Base-by-base conservation (phyloP, 2,888 invertebrate species). In the Macrosiphum euphorbiae region DNA sequence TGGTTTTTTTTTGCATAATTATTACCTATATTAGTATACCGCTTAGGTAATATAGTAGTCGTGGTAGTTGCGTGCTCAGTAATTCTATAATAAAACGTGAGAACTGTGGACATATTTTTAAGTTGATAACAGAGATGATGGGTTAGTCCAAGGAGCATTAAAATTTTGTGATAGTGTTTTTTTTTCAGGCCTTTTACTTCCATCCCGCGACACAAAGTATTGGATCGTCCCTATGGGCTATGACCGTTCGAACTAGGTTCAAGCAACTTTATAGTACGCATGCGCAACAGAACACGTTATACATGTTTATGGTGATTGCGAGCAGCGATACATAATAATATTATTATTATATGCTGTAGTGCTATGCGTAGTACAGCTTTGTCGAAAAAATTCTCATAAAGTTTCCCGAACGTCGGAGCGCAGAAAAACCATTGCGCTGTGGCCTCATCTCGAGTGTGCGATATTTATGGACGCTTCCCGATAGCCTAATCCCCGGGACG, bases 401-500 rank as follows among this genome's bases (percentile, higher is more conserved):
- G 50, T 92, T 92, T 87, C n/a, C 67, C 88, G 67, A 87, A 92
- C 11, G 5, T 10, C 3, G 86, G n/a, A 84, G 58, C 47, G 28
- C 61, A 88, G 50, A 92, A 92, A 67, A 92, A 88, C 92, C 78
- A 89, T 94, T 61, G 94, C 78, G 35, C 78, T 20, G 8, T 35
- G 78, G 78, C 94, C 94, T 85, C 94, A 88, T 88, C 90, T 94
- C 90, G 90, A 94, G 94, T 86, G 90, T 67, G 41, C 93, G 90
- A 94, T 94, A 94, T 94, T 94, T 94, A 94, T 94, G 94, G 90
- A 90, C 85, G 94, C 90, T 94, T 94, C 90, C 90, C 94, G 94
- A 94, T 94, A 94, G 94, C 94, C 94, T 94, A 94, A 94, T 94
- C 94, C 94, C 86, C 67, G 67, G 86, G 86, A 94, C 94, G 24